phyloP scores from a whole-genome alignment of 2,888 invertebrate species.

The Lochmaea crataegi region DNA sequence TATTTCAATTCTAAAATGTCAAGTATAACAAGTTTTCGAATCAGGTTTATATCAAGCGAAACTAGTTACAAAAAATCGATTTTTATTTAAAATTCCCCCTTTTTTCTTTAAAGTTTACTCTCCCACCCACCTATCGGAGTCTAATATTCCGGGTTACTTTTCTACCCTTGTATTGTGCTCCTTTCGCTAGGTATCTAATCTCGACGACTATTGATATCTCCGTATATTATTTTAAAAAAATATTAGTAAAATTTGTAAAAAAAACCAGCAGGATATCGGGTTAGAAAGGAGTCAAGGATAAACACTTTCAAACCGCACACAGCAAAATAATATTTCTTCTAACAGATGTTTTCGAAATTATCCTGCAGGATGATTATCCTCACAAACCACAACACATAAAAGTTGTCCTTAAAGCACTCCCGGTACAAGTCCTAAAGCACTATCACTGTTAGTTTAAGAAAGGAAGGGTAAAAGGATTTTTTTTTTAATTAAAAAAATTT shows the following conservation, averaged over 20 bases:
- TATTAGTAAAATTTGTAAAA: slow-evolving; percentile 1
- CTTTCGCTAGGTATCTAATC: neutral
- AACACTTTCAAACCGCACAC: slow-evolving; percentile 9
- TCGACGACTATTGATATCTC: neutral
- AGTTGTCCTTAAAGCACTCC: slow-evolving; percentile 11
- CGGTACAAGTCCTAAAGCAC: slow-evolving; percentile 35
- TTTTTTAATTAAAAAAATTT: slow-evolving; percentile 25
- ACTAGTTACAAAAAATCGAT: slow-evolving; percentile 6
- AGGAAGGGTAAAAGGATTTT: slow-evolving; percentile 19
- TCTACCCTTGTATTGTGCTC: slow-evolving; percentile 2
- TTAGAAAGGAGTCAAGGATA: slow-evolving; percentile 23
- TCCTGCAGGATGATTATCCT: slow-evolving; percentile 32
- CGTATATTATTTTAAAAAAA: neutral
- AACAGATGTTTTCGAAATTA: slow-evolving; percentile 15
- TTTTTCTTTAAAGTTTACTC: neutral
- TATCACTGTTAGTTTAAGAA: slow-evolving; percentile 36
- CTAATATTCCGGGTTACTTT: slow-evolving; percentile 2
- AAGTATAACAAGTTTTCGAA: slow-evolving; percentile 6
- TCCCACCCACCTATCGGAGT: neutral
- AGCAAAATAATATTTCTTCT: slow-evolving; percentile 1
- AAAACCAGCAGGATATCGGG: neutral
- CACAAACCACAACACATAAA: slow-evolving; percentile 34
- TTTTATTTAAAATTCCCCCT: neutral
- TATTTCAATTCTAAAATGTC: slow-evolving; percentile 1
- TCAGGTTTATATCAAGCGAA: slow-evolving; percentile 7